These are phyloP conservation scores for Drosophila santomea DNA, from an alignment of 1,140 invertebrate species.

Conservation along the genomic window DNA sequence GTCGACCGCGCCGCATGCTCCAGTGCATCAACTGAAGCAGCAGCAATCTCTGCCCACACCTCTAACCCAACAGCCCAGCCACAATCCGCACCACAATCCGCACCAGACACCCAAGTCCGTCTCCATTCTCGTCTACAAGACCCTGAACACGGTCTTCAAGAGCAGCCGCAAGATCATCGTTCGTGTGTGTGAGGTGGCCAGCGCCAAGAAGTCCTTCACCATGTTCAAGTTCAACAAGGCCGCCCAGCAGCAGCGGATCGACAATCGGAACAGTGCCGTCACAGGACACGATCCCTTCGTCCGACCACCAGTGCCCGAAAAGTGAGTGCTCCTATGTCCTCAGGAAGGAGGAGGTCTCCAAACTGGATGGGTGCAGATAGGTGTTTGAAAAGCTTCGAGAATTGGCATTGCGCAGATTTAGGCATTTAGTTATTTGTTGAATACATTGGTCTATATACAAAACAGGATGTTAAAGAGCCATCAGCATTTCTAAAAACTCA, in stretches of 20 bases:
- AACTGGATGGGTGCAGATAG: background rate
- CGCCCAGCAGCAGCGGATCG: conserved; percentile 88
- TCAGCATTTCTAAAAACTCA: too few relatives aligned
- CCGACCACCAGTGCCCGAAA: conserved; percentile 87
- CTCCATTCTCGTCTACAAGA: conserved; percentile 84
- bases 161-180: conserved; percentile 84
- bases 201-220: conserved; percentile 84
- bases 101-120: conserved; percentile 75
- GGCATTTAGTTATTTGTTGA: too few relatives aligned
- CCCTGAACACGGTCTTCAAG: conserved; percentile 84
- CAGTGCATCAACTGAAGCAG: conserved; percentile 82
- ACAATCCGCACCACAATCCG: conserved; percentile 43
- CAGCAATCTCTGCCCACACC: conserved; percentile 78
- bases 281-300: conserved; percentile 92
- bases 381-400: conserved; percentile 17
- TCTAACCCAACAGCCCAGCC: conserved; percentile 52
- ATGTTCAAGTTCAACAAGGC: conserved; percentile 93
- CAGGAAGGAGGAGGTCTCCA: background rate
- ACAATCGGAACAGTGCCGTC: conserved; percentile 87
- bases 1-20: conserved; percentile 69
- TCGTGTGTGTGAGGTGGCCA: conserved; percentile 84
- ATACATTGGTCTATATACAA: too few relatives aligned
- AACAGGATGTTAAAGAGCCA: too few relatives aligned
- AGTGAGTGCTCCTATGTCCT: conserved; percentile 66
- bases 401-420: too few relatives aligned